A percentile compares a stretch with the other conserved stretches of the same genome.
Evolutionary conservation across 2,888 invertebrate genomes (phyloP).

Genomic region (Agrilus cyanescens): DNA sequence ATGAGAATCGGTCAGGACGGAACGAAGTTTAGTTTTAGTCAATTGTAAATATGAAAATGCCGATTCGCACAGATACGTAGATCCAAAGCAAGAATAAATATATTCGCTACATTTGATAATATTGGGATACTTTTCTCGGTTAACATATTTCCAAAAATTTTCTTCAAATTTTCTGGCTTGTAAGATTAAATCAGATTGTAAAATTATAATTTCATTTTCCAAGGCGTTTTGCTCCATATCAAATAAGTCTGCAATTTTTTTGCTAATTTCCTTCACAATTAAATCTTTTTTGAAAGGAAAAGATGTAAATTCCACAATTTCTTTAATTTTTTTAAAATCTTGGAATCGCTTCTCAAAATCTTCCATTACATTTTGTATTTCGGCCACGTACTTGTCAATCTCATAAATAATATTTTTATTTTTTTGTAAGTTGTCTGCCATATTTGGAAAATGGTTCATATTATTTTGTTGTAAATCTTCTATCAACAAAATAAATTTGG

Average conservation of each 20-base stretch:
- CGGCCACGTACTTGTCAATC: constrained; percentile 9
- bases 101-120: constrained; percentile 12
- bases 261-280: constrained; percentile 8
- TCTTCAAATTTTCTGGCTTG: constrained; percentile 12
- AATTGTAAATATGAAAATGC: constrained; percentile 15
- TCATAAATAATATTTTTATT: constrained; percentile 10
- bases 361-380: constrained; percentile 11
- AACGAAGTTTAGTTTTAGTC: constrained; percentile 12
- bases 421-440: constrained; percentile 8
- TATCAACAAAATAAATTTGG: constrained; percentile 6
- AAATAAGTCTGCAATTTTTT: constrained; percentile 12
- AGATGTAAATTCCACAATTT: constrained; percentile 9
- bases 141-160: constrained; percentile 14
- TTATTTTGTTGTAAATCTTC: constrained; percentile 8
- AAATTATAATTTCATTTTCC: constrained; percentile 14
- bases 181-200: constrained; percentile 14
- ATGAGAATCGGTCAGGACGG: constrained; percentile 12
- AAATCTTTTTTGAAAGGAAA: constrained; percentile 11
- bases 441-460: constrained; percentile 10
- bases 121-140: constrained; percentile 13
- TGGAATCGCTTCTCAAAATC: constrained; percentile 11
- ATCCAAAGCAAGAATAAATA: constrained; percentile 10
- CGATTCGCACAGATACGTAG: constrained; percentile 13
- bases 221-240: constrained; percentile 10
- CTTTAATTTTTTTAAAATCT: constrained; percentile 13